Evolutionary conservation across 2,797 vertebrate species (phyloP).

Genomic region (Lagocephalus sceleratus): DNA sequence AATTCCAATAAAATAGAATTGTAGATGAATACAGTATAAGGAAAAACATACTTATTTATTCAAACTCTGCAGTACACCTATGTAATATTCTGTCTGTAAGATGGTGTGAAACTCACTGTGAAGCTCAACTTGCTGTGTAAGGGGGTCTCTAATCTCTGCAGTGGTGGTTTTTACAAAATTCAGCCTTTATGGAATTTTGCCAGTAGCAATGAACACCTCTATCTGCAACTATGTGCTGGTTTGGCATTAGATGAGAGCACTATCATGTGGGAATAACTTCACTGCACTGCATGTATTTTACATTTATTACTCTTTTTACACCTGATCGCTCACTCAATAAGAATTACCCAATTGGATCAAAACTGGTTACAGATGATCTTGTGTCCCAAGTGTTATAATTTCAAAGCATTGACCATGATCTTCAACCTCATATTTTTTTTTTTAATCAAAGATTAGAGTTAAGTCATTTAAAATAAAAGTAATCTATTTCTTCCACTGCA

Average conservation of each 20-base stretch:
- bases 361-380: constrained; percentile 14
- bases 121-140: constrained; percentile 41
- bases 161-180: constrained; percentile 36
- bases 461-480: no score
- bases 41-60: neutral
- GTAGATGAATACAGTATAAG: constrained; percentile 9
- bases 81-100: constrained; percentile 51
- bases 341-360: constrained; percentile 2
- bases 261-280: constrained; percentile 32
- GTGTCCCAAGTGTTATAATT: constrained; percentile 43
- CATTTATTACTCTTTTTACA: constrained; percentile 44
- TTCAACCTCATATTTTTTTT: no score
- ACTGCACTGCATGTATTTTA: constrained; percentile 31
- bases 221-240: constrained; percentile 18
- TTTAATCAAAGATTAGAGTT: no score
- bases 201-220: constrained; percentile 33
- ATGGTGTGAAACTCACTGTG: constrained; percentile 20
- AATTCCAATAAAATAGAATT: constrained; percentile 27
- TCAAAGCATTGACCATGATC: no score
- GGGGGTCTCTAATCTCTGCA: constrained; percentile 41
- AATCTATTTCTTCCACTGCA: constrained; percentile 8
- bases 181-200: constrained; percentile 38
- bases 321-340: constrained; percentile 25
- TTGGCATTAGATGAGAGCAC: constrained; percentile 49
- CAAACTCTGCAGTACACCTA: constrained; percentile 26